These are phyloP conservation scores for Acropora tenuis DNA, from an alignment of 64 coral and sea anemone species.

Conservation along the genomic window DNA sequence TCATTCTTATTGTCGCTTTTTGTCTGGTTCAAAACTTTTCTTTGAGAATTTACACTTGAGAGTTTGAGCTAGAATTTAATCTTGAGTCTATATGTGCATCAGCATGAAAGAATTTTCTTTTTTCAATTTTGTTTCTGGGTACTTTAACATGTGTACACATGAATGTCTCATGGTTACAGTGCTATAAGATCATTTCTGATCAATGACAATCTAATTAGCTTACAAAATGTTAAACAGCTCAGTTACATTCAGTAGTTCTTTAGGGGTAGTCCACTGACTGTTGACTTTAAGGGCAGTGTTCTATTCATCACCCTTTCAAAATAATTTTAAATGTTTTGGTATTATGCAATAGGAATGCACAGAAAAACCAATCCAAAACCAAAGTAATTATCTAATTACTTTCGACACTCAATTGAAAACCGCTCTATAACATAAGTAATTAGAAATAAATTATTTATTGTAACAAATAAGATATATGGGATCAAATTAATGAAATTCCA, in stretches of 20 bases:
- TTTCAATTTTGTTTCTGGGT: not conserved
- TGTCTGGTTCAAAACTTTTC: not conserved
- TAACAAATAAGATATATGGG: too few species aligned
- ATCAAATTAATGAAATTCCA: too few species aligned
- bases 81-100: not conserved
- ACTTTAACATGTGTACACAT: not conserved
- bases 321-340: not conserved
- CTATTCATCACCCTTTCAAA: not conserved
- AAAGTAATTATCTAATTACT: too few species aligned
- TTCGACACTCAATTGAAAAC: too few species aligned
- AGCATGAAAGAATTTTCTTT: not conserved
- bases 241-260: slow-evolving; percentile 5
- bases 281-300: too few species aligned
- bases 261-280: not conserved
- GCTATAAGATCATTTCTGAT: not conserved
- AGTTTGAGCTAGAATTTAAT: not conserved
- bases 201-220: not conserved
- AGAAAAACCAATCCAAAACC: too few species aligned
- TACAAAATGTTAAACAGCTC: not conserved
- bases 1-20: not conserved
- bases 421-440: too few species aligned
- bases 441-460: too few species aligned
- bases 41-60: not conserved
- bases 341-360: not conserved
- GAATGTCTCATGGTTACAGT: not conserved